A percentile compares a stretch with the other conserved stretches of the same genome.
Evolutionary conservation across 2,113 vertebrate species (phyloP).

Genomic region (Sardina pilchardus): DNA sequence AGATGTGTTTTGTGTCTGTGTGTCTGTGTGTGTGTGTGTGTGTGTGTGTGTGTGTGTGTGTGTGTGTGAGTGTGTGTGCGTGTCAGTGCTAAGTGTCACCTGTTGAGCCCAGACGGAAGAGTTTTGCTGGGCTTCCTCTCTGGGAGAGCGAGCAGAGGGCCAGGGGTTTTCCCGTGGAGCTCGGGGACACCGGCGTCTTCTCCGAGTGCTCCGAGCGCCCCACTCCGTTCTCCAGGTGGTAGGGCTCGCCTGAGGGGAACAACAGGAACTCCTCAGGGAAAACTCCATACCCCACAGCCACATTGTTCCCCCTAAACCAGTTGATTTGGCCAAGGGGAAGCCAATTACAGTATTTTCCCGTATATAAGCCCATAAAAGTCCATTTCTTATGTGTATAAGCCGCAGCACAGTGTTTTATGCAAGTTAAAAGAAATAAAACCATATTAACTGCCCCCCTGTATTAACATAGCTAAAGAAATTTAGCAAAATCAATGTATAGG

Average conservation of each 20-base stretch:
- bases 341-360: no score
- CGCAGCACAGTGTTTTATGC: no score
- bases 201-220: slow-evolving; percentile 78
- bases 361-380: no score
- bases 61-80: no score
- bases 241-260: slow-evolving; percentile 80
- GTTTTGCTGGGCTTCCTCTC: slow-evolving; percentile 71
- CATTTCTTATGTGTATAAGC: no score
- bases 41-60: no score
- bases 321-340: no score
- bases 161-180: slow-evolving; percentile 68
- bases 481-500: no score
- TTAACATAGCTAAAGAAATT: no score
- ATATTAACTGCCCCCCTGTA: no score
- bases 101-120: slow-evolving; percentile 78
- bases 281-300: neutral
- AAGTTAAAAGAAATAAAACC: no score
- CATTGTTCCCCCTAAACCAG: no score
- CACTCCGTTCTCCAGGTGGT: slow-evolving; percentile 76
- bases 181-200: slow-evolving; percentile 80
- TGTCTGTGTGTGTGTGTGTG: neutral
- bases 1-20: neutral
- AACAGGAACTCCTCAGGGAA: neutral
- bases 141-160: slow-evolving; percentile 78
- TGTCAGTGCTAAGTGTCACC: slow-evolving; percentile 67